Conservation (phyloP, 2,888 invertebrate species). For the Amorpha juglandis region DNA sequence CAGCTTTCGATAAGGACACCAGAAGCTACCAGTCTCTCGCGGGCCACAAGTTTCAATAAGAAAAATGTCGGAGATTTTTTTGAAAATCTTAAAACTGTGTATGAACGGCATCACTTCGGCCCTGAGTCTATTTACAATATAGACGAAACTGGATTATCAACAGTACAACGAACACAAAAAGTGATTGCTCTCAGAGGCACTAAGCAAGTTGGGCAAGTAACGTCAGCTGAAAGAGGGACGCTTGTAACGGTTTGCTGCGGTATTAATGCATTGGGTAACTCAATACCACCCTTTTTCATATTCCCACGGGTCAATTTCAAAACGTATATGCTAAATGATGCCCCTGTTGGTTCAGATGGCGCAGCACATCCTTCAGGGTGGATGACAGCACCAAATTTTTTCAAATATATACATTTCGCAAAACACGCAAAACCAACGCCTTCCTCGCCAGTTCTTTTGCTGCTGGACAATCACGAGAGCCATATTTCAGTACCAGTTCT, state of each 20-base stretch:
- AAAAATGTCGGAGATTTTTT: background rate
- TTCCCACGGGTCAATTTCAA: background rate
- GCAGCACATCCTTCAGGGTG: background rate
- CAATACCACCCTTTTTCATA: background rate
- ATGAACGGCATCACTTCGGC: too few relatives aligned
- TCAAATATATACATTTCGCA: background rate
- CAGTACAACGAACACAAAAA: background rate
- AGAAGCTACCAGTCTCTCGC: background rate
- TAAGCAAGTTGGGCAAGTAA: background rate
- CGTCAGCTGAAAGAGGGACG: background rate
- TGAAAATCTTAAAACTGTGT: background rate
- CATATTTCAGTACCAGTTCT: conserved; percentile 3
- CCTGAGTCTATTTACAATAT: background rate
- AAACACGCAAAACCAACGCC: background rate
- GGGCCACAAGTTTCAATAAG: conserved; percentile 2
- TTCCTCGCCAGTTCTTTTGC: background rate
- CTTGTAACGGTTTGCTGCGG: background rate
- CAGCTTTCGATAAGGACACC: background rate
- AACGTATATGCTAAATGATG: background rate
- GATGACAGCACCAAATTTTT: background rate
- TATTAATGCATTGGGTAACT: background rate
- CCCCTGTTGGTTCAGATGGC: background rate
- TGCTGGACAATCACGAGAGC: background rate
- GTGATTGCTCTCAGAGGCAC: background rate
- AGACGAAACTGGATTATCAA: background rate